Evolutionary conservation across 2,113 vertebrate species (phyloP).

Genomic region (Corythaeola cristata): DNA sequence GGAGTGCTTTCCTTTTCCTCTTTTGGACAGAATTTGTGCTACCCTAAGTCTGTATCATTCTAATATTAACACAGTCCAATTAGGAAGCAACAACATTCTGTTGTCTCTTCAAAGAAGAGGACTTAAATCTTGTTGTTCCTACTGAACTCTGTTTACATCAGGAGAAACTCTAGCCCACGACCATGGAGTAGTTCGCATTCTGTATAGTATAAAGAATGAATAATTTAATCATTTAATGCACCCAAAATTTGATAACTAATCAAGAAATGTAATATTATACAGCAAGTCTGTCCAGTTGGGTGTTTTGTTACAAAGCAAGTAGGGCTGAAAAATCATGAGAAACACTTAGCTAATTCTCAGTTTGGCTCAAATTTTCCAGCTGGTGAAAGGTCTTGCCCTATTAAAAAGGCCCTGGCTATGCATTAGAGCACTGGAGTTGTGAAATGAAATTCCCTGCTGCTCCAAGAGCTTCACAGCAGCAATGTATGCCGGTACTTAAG

Average conservation of each 20-base stretch:
- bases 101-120: not conserved
- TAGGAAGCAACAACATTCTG: not conserved
- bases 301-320: not conserved
- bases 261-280: not conserved
- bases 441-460: not conserved
- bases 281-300: not conserved
- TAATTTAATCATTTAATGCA: not conserved
- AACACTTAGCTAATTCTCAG: slow-evolving; percentile 13
- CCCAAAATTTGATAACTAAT: not conserved
- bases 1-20: not conserved
- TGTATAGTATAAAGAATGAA: not conserved
- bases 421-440: not conserved
- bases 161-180: not conserved
- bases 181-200: not conserved
- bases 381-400: not conserved
- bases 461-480: not conserved
- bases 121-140: not conserved
- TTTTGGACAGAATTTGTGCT: not conserved
- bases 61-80: not conserved
- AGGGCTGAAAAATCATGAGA: slow-evolving; percentile 33
- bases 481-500: not conserved
- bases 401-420: not conserved
- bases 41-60: not conserved
- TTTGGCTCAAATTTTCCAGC: not conserved
- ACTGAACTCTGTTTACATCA: not conserved